Conservation (phyloP, 2,888 invertebrate species). For the Zygogramma bicolorata region DNA sequence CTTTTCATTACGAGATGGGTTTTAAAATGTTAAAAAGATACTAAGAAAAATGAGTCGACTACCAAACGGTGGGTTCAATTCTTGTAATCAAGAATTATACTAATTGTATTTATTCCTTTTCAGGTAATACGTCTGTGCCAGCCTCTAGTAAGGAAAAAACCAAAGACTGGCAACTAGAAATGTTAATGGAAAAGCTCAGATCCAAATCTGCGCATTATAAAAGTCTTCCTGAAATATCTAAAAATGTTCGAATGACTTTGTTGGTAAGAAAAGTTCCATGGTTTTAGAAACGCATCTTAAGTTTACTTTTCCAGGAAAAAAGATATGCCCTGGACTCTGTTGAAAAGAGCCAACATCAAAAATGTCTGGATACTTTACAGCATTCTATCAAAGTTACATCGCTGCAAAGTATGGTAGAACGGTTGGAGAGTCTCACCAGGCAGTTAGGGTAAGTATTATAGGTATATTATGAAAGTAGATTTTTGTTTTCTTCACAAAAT, state of each 20-base stretch:
- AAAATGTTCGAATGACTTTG: conserved; percentile 87
- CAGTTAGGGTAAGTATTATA: conserved; percentile 79
- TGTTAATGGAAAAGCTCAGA: conserved; percentile 91
- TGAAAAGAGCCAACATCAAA: conserved; percentile 88
- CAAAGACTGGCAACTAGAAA: conserved; percentile 84
- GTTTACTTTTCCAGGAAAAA: conserved; percentile 77
- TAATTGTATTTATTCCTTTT: not conserved
- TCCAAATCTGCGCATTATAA: conserved; percentile 86
- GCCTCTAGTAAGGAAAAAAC: conserved; percentile 69
- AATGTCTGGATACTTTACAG: conserved; percentile 91
- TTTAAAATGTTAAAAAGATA: too few species aligned
- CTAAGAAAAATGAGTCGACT: not conserved
- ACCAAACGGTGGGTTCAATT: not conserved
- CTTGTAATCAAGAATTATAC: not conserved
- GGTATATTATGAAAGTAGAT: too few species aligned
- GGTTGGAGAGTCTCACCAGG: conserved; percentile 90
- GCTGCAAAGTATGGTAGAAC: conserved; percentile 90
- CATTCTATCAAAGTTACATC: conserved; percentile 95
- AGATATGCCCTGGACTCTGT: conserved; percentile 87
- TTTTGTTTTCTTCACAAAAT: too few species aligned
- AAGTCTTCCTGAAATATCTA: conserved; percentile 87
- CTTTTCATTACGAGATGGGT: too few species aligned
- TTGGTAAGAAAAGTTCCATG: conserved; percentile 71
- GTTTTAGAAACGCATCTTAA: not conserved
- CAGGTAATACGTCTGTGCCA: conserved; percentile 50